phyloP scores from a whole-genome alignment of 2,113 vertebrate species.

The Rhodinocichla rosea region DNA sequence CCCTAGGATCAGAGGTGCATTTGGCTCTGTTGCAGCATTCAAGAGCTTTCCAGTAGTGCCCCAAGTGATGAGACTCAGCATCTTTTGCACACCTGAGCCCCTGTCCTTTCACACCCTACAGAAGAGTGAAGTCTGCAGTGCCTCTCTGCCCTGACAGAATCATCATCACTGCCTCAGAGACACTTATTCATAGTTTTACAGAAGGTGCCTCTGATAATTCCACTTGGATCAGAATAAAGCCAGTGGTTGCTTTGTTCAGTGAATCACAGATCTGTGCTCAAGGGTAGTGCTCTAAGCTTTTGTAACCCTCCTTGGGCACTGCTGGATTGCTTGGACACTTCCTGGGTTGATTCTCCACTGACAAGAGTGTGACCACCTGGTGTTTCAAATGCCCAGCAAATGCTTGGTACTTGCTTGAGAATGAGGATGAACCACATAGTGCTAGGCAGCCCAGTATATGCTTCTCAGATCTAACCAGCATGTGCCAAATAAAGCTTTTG shows the following conservation, averaged over 20 bases:
- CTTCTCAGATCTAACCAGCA: not conserved
- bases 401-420: not conserved
- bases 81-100: not conserved
- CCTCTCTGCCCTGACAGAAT: not conserved
- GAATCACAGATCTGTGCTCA: not conserved
- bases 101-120: not conserved
- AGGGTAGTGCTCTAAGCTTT: not conserved
- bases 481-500: not conserved
- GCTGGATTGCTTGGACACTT: not conserved
- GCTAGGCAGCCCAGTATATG: not conserved
- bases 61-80: not conserved
- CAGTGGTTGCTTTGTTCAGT: not conserved
- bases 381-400: not conserved
- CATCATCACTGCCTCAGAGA: not conserved
- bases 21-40: not conserved
- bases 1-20: not conserved
- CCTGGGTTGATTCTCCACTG: not conserved
- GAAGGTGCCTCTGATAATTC: not conserved
- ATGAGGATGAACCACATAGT: not conserved
- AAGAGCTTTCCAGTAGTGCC: not conserved
- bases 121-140: not conserved
- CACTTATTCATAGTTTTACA: not conserved
- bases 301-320: not conserved
- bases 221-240: not conserved
- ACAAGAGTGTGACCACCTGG: not conserved